A percentile compares a stretch with the other conserved stretches of the same genome.
phyloP scores from a whole-genome alignment of 2,797 vertebrate species.

The Falco berigora region DNA sequence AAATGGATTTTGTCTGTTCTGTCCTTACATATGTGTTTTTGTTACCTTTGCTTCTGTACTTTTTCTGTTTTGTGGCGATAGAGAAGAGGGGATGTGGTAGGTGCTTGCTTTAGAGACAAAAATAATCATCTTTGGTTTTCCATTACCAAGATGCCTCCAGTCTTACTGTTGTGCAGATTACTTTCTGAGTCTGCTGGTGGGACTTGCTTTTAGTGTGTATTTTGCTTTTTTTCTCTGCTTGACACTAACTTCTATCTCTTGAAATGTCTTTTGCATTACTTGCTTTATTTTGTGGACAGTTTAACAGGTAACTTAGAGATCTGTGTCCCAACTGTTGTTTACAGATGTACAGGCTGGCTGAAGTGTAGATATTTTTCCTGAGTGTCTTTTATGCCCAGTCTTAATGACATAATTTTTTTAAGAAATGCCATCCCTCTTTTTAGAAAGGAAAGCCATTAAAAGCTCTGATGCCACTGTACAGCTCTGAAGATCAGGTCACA shows the following conservation, averaged over 20 bases:
- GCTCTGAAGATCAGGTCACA: background rate
- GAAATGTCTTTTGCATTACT: background rate
- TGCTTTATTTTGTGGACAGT: background rate
- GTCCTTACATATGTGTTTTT: background rate
- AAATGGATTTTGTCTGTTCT: background rate
- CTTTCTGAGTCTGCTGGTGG: background rate
- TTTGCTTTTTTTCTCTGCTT: background rate
- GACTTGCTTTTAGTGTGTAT: background rate
- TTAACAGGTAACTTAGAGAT: background rate
- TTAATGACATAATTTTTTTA: background rate
- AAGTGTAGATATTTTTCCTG: background rate
- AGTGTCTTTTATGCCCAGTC: background rate
- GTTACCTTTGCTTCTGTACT: background rate
- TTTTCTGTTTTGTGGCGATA: background rate
- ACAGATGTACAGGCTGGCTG: background rate
- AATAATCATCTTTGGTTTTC: background rate
- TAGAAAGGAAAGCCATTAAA: background rate
- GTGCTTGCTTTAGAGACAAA: background rate
- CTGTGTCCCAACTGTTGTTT: background rate
- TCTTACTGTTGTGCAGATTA: background rate
- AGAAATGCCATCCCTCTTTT: background rate
- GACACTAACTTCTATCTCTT: background rate
- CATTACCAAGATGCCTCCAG: constrained; percentile 13
- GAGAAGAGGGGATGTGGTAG: background rate
- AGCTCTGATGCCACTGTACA: background rate